Base-by-base conservation (phyloP, 2,797 vertebrate species). In the Petrocephalus schoutedeni region DNA sequence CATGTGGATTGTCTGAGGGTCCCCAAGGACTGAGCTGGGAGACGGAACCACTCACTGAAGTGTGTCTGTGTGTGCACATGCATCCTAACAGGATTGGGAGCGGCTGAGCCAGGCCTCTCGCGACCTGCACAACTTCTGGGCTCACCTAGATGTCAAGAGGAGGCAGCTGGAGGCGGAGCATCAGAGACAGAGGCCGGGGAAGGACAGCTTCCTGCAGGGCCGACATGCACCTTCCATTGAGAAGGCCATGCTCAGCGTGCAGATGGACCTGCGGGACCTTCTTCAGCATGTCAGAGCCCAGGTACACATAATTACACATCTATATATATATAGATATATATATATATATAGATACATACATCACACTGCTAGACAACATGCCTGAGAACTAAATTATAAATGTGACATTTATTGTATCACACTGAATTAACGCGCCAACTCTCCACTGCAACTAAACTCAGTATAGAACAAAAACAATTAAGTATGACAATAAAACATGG, bases 261-360 rank as follows among this genome's bases (percentile, higher is more conserved):
- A 96, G 92, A 89, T 92, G 88, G 93, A 96, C 87, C 90, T 97
- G 88, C 91, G 94, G 36, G 96, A 97, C 90, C 93, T 97, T 86
- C 94, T 95, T 82, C 91, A 3, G 85, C 92, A 95, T 91, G 91
- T 95, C 14, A 58, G 32, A 4, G 28, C 84, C 3, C 84, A 85
- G 84, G 84, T 85, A 85, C 12, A 4, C 16, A n/a, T 45, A 16
- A 45, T 14, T 77, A 16, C 36, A 36, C 67, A 74, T 16, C 28
- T 28, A 45, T 3, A 45, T 45, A 41, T 2, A 41, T 41, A 41
- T 2, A 41, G 2, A 45, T 3, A 45, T 45, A 45, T 3, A 45
- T 45, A 45, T 4, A 45, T 45, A 45, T 4, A 45, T 45, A 45
- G 3, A 45, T 45, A 45, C 41, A 45, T 45, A 45, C 41, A 45